phyloP scores from a whole-genome alignment of 1,140 invertebrate genomes.

The Zaprionus ornatus region DNA sequence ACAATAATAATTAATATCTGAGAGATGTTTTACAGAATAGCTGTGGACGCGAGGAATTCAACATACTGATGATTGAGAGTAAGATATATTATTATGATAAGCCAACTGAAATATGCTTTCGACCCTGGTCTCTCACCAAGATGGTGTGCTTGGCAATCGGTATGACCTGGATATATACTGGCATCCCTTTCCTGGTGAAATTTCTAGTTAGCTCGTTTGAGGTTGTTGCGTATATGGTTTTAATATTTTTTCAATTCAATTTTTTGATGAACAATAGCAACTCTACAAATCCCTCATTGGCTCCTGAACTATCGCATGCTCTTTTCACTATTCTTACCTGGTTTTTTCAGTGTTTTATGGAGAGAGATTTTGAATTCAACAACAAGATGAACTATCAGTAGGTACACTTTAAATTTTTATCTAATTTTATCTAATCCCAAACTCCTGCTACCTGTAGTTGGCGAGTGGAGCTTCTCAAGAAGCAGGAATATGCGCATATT shows the following conservation, averaged over 20 bases:
- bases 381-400: constrained; percentile 89
- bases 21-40: not conserved
- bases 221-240: constrained; percentile 87
- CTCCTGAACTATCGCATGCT: constrained; percentile 88
- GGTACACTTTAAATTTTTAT: constrained; percentile 7
- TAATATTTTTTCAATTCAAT: constrained; percentile 86
- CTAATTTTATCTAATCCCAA: not conserved
- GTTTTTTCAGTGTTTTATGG: constrained; percentile 90
- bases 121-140: constrained; percentile 91
- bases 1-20: not conserved
- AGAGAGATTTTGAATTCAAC: constrained; percentile 94
- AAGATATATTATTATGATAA: constrained; percentile 51
- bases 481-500: constrained; percentile 90
- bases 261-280: constrained; percentile 85
- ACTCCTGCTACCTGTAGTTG: constrained; percentile 85
- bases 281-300: constrained; percentile 87
- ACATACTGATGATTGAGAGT: constrained; percentile 45
- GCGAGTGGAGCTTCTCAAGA: constrained; percentile 91
- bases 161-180: constrained; percentile 91
- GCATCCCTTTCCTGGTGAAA: constrained; percentile 93
- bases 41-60: constrained; percentile 21
- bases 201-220: constrained; percentile 87
- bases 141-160: constrained; percentile 90
- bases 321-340: constrained; percentile 88
- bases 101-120: constrained; percentile 82